phyloP scores from a whole-genome alignment of 2,113 vertebrate species.

The Suncus etruscus region DNA sequence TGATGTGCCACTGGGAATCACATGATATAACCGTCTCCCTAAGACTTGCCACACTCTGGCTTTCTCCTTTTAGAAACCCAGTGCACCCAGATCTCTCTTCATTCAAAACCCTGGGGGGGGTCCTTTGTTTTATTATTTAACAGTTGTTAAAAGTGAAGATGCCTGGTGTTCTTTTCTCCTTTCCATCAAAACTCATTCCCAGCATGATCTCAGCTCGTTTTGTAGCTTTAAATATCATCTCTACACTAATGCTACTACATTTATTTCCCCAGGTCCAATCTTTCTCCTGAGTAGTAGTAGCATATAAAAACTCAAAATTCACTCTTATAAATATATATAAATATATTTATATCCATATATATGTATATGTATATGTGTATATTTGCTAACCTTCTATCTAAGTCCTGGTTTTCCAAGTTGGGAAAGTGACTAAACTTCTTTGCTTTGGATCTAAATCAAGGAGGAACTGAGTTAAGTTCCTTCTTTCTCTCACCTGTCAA shows the following conservation, averaged over 20 bases:
- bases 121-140: constrained; percentile 40
- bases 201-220: not conserved
- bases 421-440: not conserved
- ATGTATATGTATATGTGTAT: not conserved
- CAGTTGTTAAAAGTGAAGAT: not conserved
- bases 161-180: not conserved
- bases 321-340: not conserved
- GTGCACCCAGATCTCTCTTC: no score
- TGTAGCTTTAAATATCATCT: not conserved
- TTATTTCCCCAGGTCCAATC: not conserved
- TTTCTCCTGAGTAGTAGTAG: not conserved
- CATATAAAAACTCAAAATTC: not conserved
- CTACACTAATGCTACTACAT: not conserved
- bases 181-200: not conserved
- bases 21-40: not conserved
- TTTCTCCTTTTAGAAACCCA: not conserved
- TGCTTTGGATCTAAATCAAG: not conserved
- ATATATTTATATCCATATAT: no score
- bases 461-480: not conserved
- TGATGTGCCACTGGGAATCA: not conserved
- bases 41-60: constrained; percentile 27
- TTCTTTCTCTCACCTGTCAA: not conserved
- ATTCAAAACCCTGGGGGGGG: not conserved
- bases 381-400: not conserved
- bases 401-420: not conserved